Conservation (phyloP, 1,140 invertebrate genomes). For the Drosophila ananassae region DNA sequence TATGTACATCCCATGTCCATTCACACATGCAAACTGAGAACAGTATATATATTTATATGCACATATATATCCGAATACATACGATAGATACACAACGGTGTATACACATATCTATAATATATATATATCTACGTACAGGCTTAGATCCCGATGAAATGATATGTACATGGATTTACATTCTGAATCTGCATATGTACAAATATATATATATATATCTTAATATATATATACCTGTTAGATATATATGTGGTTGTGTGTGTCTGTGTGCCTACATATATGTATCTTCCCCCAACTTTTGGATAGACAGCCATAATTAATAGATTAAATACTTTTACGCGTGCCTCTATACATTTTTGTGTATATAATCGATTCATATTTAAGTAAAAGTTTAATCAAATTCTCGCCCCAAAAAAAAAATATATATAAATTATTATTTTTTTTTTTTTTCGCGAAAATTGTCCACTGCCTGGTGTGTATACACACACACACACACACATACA, state of each 20-base stretch:
- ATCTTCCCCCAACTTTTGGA: slow-evolving; percentile 47
- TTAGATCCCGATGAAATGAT: slow-evolving; percentile 52
- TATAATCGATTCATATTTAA: slow-evolving; percentile 49
- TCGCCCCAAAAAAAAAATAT: slow-evolving; percentile 29
- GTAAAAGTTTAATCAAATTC: slow-evolving; percentile 54
- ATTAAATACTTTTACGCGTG: slow-evolving; percentile 55
- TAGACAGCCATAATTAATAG: slow-evolving; percentile 52
- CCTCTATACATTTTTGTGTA: slow-evolving; percentile 39
- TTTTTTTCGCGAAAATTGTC: slow-evolving; percentile 18
- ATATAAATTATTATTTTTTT: background rate
- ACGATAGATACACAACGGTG: slow-evolving; percentile 62
- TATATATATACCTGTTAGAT: slow-evolving; percentile 14
- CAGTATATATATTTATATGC: slow-evolving; percentile 33
- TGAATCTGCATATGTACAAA: slow-evolving; percentile 43
- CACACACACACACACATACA: slow-evolving; percentile 4
- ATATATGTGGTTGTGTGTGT: slow-evolving; percentile 24
- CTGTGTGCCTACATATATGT: slow-evolving; percentile 7
- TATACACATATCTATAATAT: slow-evolving; percentile 52
- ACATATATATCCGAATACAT: slow-evolving; percentile 40
- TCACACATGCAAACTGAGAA: slow-evolving; percentile 59
- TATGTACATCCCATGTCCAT: slow-evolving; percentile 48
- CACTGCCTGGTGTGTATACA: slow-evolving; percentile 15
- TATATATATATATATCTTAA: slow-evolving; percentile 23
- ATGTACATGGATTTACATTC: slow-evolving; percentile 46
- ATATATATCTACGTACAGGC: slow-evolving; percentile 27